Evolutionary conservation across 2,797 vertebrate species (phyloP).

Genomic region (Sebastes cheni): DNA sequence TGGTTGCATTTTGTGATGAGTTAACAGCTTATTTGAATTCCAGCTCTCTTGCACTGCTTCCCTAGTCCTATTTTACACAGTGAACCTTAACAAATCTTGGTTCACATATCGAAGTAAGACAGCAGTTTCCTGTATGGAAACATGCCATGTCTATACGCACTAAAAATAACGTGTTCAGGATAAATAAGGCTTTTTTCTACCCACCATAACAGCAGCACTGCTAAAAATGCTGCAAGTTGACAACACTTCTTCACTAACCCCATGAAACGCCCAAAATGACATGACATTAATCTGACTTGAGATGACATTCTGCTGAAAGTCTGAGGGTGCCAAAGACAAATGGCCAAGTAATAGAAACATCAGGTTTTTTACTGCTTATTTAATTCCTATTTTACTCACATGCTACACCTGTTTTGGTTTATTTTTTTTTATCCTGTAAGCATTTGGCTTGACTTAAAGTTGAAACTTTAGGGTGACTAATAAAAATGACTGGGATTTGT

Average conservation of each 20-base stretch:
- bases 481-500: background rate
- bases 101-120: background rate
- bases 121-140: slow-evolving; percentile 3
- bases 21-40: slow-evolving; percentile 12
- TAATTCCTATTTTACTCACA: background rate
- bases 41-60: background rate
- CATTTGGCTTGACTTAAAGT: background rate
- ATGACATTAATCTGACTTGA: background rate
- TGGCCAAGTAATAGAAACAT: background rate
- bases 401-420: background rate
- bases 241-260: background rate
- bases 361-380: background rate
- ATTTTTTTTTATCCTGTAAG: background rate
- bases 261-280: background rate
- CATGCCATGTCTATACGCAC: background rate
- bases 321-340: background rate
- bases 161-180: background rate
- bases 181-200: slow-evolving; percentile 6
- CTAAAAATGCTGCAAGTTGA: background rate
- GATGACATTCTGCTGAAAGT: slow-evolving; percentile 1
- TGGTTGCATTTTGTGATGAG: slow-evolving; percentile 15
- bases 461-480: background rate
- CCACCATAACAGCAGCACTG: background rate
- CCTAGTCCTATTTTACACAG: background rate
- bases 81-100: background rate